Evolutionary conservation across 2,113 vertebrate genomes (phyloP).

Genomic region (Solenodon paradoxus): DNA sequence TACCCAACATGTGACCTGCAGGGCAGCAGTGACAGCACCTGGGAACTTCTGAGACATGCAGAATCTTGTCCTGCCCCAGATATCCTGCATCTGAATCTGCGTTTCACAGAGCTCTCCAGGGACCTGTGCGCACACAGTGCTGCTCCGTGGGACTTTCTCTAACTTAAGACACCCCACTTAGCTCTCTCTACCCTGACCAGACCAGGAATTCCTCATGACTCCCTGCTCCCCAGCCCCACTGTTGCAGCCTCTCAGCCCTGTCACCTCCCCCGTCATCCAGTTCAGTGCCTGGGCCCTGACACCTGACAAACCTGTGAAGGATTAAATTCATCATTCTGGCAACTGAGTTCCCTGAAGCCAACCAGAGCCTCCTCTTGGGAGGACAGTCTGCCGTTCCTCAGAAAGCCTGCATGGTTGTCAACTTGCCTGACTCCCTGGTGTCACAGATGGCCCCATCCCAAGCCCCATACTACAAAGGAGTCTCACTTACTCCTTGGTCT

Average conservation of each 20-base stretch:
- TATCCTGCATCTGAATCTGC: neutral
- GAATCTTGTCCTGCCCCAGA: neutral
- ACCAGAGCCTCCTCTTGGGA: constrained; percentile 60
- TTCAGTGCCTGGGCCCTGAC: neutral
- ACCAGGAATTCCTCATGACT: no score
- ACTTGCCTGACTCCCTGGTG: neutral
- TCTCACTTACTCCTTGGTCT: neutral
- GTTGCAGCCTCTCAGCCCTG: neutral
- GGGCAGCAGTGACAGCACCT: neutral
- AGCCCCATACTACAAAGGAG: rapidly evolving
- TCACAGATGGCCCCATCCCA: neutral
- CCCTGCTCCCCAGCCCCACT: neutral
- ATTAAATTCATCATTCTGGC: constrained; percentile 78
- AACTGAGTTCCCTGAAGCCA: constrained; percentile 59
- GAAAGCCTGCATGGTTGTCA: neutral
- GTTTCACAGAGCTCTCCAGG: neutral
- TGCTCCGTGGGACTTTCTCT: neutral
- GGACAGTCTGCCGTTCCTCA: constrained; percentile 67
- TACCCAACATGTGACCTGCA: neutral
- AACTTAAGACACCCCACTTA: neutral
- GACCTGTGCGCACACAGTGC: neutral
- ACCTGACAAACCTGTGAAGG: constrained; percentile 75
- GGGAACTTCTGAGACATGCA: neutral
- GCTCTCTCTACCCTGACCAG: rapidly evolving
- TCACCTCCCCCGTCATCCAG: neutral